Base-by-base conservation (phyloP, 2,888 invertebrate genomes). In the Acrobasis consociella region DNA sequence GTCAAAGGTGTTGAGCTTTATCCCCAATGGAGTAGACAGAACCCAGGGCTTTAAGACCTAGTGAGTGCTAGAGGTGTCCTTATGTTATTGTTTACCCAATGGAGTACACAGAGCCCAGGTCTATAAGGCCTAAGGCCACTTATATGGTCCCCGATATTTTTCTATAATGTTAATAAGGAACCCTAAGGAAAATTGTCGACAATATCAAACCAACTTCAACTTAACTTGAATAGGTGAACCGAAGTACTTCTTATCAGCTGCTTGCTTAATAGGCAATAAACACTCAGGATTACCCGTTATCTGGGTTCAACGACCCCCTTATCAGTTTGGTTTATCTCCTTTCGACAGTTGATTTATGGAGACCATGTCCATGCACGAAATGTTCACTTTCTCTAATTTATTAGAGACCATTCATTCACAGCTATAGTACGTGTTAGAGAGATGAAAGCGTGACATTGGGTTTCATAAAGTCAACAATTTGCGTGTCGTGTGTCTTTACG, bases 191-290 rank as follows among this genome's bases (percentile, higher is more conserved):
- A 22, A 22, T 51, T 3, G 1, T 22, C 9, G 8, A 52, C 5
- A 31, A 52, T 46, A 31, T 42, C 42, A 42, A 42, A 11, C 46
- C 39, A 42, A 42, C 16, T 22, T 8, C 13, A 46, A 46, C 10
- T 46, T 46, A 42, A 42, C 42, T 46, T 46, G 5, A 39, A 39
- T 15, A 17, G 17, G 42, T 56, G 42, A 22, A 22, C 42, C 42
- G 22, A 42, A 22, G 46, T 56, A 42, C n/a, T 11, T 16, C 39
- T 46, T 59, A 59, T 59, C 59, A 58, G 58, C 38, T 59, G 59
- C 50, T 59, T 59, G 56, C 59, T 59, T 50, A 59, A 59, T 59
- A 50, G 49, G 59, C 50, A 59, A 59, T 59, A 59, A 58, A 58
- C 49, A 59, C 59, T 59, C 16, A 59, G 59, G 59, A 49, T 59